Evolutionary conservation across 2,797 vertebrate genomes (phyloP).

Genomic region (Potorous gilbertii): DNA sequence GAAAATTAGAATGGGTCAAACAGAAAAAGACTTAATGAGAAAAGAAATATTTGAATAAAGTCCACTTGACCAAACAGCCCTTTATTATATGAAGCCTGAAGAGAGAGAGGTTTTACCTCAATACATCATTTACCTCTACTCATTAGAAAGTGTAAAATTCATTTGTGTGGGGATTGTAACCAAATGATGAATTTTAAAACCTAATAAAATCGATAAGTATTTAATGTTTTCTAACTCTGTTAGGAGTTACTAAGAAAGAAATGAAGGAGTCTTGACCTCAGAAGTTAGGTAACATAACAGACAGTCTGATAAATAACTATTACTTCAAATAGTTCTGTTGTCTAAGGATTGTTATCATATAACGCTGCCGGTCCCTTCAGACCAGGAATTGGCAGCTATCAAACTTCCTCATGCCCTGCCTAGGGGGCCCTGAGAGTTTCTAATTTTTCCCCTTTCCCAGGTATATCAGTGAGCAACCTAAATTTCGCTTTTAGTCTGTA

Average conservation of each 20-base stretch:
- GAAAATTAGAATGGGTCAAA: not conserved
- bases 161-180: not conserved
- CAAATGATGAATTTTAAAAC: not conserved
- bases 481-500: not conserved
- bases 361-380: not conserved
- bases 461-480: not conserved
- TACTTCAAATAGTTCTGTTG: not conserved
- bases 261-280: not conserved
- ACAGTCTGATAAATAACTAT: not conserved
- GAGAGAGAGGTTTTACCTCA: not conserved
- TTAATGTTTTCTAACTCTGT: not conserved
- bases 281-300: not conserved
- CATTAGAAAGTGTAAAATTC: not conserved
- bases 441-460: not conserved
- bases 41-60: not conserved
- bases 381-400: not conserved
- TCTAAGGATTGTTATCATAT: not conserved
- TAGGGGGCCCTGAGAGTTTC: not conserved
- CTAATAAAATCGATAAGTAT: not conserved
- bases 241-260: not conserved
- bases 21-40: not conserved
- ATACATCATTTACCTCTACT: too few relatives aligned
- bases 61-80: not conserved
- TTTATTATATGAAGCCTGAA: not conserved
- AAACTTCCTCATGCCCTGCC: not conserved